Percentiles rank a stretch among this genome's conserved stretches.
phyloP scores from a whole-genome alignment of 2,797 vertebrate genomes.

The Ispidina picta region DNA sequence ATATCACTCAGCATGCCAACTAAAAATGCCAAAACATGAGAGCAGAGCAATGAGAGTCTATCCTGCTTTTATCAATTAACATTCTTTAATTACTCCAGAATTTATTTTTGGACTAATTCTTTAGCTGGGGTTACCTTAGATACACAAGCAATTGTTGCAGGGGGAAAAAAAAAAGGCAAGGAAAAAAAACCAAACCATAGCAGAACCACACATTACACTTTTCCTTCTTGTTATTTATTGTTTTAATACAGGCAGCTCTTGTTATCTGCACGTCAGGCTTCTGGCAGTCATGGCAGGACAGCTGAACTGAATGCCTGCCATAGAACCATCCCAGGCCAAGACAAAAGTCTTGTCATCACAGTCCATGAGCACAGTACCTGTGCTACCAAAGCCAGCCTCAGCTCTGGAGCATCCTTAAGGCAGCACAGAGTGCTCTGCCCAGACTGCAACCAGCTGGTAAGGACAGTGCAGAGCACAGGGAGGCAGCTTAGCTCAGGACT shows the following conservation, averaged over 20 bases:
- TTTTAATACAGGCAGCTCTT: neutral
- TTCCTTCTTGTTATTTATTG: neutral
- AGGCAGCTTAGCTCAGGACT: neutral
- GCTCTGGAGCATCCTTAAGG: neutral
- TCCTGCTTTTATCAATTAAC: neutral
- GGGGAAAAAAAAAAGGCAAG: neutral
- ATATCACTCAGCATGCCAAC: neutral
- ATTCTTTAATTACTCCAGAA: neutral
- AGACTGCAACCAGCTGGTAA: neutral
- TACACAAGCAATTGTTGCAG: neutral
- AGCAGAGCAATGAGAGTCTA: neutral
- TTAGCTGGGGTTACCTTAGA: neutral
- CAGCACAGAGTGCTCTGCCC: neutral
- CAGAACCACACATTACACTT: neutral
- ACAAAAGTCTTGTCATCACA: neutral
- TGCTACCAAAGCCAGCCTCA: neutral
- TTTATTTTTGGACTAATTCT: neutral
- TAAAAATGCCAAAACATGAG: neutral
- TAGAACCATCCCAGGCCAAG: neutral
- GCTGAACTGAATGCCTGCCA: neutral
- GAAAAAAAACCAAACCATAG: neutral
- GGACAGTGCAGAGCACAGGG: neutral
- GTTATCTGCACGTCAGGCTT: neutral
- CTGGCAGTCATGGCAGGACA: neutral
- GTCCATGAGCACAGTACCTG: neutral